Evolutionary conservation across 2,888 invertebrate species (phyloP).

Genomic region (Nymphalis c-album): DNA sequence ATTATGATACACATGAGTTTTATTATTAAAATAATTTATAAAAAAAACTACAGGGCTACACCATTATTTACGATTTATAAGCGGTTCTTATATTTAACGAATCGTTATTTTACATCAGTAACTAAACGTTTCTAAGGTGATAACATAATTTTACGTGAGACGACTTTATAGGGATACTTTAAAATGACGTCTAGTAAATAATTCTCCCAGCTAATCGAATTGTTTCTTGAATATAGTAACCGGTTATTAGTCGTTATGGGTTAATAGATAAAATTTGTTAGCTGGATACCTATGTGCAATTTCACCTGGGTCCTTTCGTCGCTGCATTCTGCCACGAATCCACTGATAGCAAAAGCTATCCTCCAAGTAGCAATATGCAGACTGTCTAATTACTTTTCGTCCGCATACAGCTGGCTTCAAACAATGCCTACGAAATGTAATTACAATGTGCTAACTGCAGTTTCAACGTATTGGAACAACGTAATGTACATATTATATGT

Average conservation of each 20-base stretch:
- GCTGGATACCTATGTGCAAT: conserved; percentile 72
- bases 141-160: too few relatives aligned
- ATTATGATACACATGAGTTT: too few relatives aligned
- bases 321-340: conserved; percentile 73
- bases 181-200: too few relatives aligned
- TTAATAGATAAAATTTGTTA: conserved; percentile 57
- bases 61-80: too few relatives aligned
- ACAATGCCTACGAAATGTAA: conserved; percentile 83
- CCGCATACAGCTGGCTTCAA: conserved; percentile 87
- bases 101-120: too few relatives aligned
- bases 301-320: conserved; percentile 77
- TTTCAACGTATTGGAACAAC: not conserved
- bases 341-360: conserved; percentile 91
- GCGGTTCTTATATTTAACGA: too few relatives aligned
- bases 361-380: conserved; percentile 91
- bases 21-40: too few relatives aligned
- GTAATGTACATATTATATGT: not conserved
- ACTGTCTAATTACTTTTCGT: conserved; percentile 88
- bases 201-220: too few relatives aligned
- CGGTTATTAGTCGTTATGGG: not conserved
- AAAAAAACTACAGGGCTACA: too few relatives aligned
- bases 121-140: too few relatives aligned
- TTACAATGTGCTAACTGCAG: conserved; percentile 46
- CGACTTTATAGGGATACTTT: too few relatives aligned
- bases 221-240: not conserved